Conservation (phyloP, 2,888 invertebrate species). For the Melikaiella ostensackeni region DNA sequence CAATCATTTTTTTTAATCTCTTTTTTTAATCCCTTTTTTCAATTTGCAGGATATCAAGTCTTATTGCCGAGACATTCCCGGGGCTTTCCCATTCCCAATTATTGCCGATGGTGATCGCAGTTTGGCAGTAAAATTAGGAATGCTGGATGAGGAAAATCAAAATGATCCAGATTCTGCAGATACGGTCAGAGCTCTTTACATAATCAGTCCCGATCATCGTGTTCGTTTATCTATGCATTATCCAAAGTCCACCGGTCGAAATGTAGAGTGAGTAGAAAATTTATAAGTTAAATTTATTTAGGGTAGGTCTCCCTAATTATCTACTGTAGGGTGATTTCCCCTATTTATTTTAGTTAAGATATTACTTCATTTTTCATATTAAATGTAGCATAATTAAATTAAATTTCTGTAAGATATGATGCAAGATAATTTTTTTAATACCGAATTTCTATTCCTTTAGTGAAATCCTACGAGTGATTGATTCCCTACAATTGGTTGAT, state of each 20-base stretch:
- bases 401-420: neutral
- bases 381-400: neutral
- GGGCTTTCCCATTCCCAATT: constrained; percentile 89
- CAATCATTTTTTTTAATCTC: no score
- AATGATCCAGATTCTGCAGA: constrained; percentile 83
- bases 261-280: constrained; percentile 85
- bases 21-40: no score
- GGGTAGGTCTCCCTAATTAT: no score
- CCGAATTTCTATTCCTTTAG: constrained; percentile 78
- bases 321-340: no score
- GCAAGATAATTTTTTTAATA: neutral
- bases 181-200: constrained; percentile 87
- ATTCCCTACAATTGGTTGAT: constrained; percentile 89
- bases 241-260: constrained; percentile 91
- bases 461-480: constrained; percentile 90
- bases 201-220: constrained; percentile 89
- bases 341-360: no score
- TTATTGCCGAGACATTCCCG: constrained; percentile 84
- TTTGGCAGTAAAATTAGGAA: constrained; percentile 86
- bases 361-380: neutral
- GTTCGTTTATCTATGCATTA: constrained; percentile 90
- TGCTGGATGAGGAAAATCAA: constrained; percentile 87
- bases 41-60: constrained; percentile 82
- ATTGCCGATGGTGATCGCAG: constrained; percentile 87
- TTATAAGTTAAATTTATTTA: neutral